A percentile compares a stretch with the other conserved stretches of the same genome.
Conservation (phyloP, 2,888 invertebrate genomes). For the Brachyopa scutellaris region DNA sequence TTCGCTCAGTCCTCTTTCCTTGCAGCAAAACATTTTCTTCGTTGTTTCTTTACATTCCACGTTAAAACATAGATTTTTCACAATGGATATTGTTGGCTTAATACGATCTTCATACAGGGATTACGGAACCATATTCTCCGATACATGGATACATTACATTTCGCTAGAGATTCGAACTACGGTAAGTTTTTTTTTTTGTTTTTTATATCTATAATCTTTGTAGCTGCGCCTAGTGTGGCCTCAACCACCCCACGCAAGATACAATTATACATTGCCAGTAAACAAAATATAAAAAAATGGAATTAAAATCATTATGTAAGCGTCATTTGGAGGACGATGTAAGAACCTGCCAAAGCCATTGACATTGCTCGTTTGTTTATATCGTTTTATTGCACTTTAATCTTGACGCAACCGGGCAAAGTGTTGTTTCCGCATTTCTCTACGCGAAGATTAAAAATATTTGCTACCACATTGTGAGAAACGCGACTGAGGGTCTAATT, state of each 20-base stretch:
- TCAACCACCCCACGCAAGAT: slow-evolving; percentile 23
- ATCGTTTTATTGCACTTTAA: slow-evolving; percentile 34
- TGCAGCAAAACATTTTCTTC: slow-evolving; percentile 33
- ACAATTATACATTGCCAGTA: slow-evolving; percentile 11
- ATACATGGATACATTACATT: slow-evolving; percentile 83
- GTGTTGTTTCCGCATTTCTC: not conserved
- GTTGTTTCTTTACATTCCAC: slow-evolving; percentile 30
- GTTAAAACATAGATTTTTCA: slow-evolving; percentile 34
- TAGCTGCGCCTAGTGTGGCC: slow-evolving; percentile 37
- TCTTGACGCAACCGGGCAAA: slow-evolving; percentile 26
- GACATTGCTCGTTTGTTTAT: slow-evolving; percentile 25
- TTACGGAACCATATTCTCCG: slow-evolving; percentile 79
- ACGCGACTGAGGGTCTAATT: not conserved
- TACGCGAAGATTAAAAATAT: not conserved
- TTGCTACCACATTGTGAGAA: not conserved
- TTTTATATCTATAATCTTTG: slow-evolving; percentile 2
- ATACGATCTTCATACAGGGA: slow-evolving; percentile 76
- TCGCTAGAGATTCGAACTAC: slow-evolving; percentile 83
- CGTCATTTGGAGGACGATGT: slow-evolving; percentile 40
- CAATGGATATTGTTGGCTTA: slow-evolving; percentile 77
- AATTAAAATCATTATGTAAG: slow-evolving; percentile 65
- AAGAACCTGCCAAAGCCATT: slow-evolving; percentile 49
- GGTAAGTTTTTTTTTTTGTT: slow-evolving; percentile 79
- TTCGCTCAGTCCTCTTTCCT: slow-evolving; percentile 25
- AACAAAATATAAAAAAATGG: slow-evolving; percentile 51